These are phyloP conservation scores for Lacerta bilineata DNA, from an alignment of 2,797 vertebrate genomes.

Conservation along the genomic window DNA sequence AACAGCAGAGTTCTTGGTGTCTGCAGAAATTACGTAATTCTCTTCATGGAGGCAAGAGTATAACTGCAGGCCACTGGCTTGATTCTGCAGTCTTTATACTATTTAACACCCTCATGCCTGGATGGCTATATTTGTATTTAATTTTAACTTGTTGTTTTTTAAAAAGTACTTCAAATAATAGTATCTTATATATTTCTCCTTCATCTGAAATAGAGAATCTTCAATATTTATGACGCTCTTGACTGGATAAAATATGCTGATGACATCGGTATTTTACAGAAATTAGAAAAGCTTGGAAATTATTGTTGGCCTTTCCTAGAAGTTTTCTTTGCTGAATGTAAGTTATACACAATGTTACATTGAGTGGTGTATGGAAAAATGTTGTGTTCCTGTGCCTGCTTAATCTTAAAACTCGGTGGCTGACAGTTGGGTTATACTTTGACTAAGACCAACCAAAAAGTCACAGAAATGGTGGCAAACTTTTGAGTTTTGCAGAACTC, in stretches of 20 bases:
- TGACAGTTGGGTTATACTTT: too few relatives aligned
- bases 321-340: conserved; percentile 87
- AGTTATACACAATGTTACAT: conserved; percentile 69
- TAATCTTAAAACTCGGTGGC: not conserved
- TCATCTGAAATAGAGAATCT: conserved; percentile 67
- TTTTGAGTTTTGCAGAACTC: too few relatives aligned
- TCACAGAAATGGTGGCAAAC: too few relatives aligned
- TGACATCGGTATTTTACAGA: conserved; percentile 67
- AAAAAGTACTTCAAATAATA: not conserved
- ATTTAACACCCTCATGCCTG: not conserved
- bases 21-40: too few relatives aligned
- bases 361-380: not conserved
- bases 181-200: not conserved
- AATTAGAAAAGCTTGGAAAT: conserved; percentile 63
- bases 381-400: not conserved
- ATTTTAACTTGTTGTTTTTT: not conserved
- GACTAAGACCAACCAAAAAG: too few relatives aligned
- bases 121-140: too few relatives aligned
- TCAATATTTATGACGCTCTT: conserved; percentile 76
- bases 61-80: not conserved
- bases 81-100: not conserved
- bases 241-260: conserved; percentile 81
- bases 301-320: conserved; percentile 72
- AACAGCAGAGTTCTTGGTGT: not conserved
- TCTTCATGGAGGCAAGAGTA: not conserved